A percentile compares a stretch with the other conserved stretches of the same genome.
phyloP scores from a whole-genome alignment of 2,888 invertebrate species.

The Epistrophe eligans region DNA sequence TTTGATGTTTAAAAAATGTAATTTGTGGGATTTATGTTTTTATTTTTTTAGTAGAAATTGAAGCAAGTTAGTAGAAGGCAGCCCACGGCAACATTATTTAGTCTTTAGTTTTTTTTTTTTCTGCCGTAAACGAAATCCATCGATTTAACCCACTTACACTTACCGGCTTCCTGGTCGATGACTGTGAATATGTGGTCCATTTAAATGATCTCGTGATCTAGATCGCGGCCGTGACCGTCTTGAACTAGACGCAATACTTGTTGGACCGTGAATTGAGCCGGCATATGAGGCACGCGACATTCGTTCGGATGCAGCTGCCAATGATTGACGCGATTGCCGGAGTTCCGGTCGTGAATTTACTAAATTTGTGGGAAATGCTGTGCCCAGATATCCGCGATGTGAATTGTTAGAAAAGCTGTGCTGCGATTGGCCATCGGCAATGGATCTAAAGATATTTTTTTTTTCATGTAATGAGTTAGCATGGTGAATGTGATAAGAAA shows the following conservation, averaged over 20 bases:
- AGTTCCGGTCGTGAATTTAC: slow-evolving; percentile 92
- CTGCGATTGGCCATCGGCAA: slow-evolving; percentile 95
- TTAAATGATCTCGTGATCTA: slow-evolving; percentile 88
- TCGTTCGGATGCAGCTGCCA: slow-evolving; percentile 92
- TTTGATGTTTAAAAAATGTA: slow-evolving; percentile 3
- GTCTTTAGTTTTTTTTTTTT: background rate
- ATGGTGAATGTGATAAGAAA: slow-evolving; percentile 38
- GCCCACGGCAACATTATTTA: slow-evolving; percentile 30
- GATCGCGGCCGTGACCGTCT: slow-evolving; percentile 91
- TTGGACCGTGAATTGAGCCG: slow-evolving; percentile 87
- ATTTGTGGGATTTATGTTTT: slow-evolving; percentile 37
- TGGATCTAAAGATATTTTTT: slow-evolving; percentile 85
- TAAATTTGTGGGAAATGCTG: slow-evolving; percentile 90
- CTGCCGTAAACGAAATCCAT: slow-evolving; percentile 41
- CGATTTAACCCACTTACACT: slow-evolving; percentile 84
- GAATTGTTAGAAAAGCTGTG: slow-evolving; percentile 94
- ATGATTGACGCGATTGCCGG: slow-evolving; percentile 93
- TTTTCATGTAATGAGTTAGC: slow-evolving; percentile 43
- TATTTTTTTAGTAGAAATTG: slow-evolving; percentile 30
- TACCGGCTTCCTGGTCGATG: slow-evolving; percentile 91
- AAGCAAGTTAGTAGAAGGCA: slow-evolving; percentile 34
- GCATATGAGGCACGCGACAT: slow-evolving; percentile 91
- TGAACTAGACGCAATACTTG: slow-evolving; percentile 86
- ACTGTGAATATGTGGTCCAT: slow-evolving; percentile 84
- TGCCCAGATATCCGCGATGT: slow-evolving; percentile 88